These are phyloP conservation scores for Bos indicus DNA, from an alignment of 2,113 vertebrate species.

Conservation along the genomic window DNA sequence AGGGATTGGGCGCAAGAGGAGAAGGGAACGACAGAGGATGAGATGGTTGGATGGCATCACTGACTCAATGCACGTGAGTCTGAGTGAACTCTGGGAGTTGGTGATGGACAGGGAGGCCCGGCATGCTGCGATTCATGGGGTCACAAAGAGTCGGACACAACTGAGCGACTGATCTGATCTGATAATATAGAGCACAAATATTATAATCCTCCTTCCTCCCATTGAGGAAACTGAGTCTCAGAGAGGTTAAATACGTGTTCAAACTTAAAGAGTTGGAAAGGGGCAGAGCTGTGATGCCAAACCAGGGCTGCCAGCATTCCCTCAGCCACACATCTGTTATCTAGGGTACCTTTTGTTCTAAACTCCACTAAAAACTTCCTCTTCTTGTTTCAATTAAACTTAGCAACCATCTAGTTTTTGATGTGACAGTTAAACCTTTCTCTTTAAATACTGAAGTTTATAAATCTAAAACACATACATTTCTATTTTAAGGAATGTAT, in stretches of 20 bases:
- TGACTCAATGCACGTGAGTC: too few species aligned
- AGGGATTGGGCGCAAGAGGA: too few species aligned
- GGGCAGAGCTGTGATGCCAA: neutral
- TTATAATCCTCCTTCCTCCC: neutral
- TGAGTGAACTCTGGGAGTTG: too few species aligned
- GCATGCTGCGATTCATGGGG: too few species aligned
- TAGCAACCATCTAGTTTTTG: neutral
- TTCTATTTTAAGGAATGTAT: neutral
- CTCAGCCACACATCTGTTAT: neutral
- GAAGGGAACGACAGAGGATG: too few species aligned
- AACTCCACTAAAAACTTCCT: neutral
- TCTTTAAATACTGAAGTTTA: neutral
- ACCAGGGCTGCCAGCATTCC: neutral
- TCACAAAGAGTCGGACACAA: too few species aligned
- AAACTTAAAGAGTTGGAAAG: neutral
- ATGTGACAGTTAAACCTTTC: neutral
- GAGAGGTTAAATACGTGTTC: neutral
- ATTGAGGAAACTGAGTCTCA: neutral
- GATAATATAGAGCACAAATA: neutral
- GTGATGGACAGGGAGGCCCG: too few species aligned
- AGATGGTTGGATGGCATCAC: too few species aligned
- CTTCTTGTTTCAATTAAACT: neutral
- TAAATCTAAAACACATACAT: neutral
- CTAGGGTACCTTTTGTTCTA: neutral
- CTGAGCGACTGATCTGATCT: too few species aligned